Evolutionary conservation across 2,113 vertebrate genomes (phyloP), one percentile per base, ranked within the genome.

Genomic region (Galemys pyrenaicus): DNA sequence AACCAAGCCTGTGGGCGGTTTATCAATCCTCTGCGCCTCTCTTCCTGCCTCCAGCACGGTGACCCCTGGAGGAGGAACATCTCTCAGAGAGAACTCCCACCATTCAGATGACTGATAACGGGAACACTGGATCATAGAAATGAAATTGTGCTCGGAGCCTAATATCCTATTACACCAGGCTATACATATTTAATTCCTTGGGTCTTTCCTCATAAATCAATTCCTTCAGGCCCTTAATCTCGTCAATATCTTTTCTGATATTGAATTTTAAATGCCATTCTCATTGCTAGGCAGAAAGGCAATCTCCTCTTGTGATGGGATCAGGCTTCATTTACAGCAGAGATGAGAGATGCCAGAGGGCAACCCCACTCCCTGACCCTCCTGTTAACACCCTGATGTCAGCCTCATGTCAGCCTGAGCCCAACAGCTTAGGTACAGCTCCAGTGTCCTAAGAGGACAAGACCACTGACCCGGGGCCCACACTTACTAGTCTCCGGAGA

Each of bases 231-330:
- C 94, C 73, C 87, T 96, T 97, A 97, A 97, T 97, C 96, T 97
- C 89, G 0, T 96, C 97, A 96, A 97, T 97, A 97, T 95, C 96
- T 97, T 96, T 96, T 84, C 93, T 97, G 96, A 97, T 97, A 96
- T 93, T 97, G 97, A 96, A 97, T 97, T 97, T 96, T 97, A 97
- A 97, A 97, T 97, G 97, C 95, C 94, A 97, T 81, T 94, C 94
- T 96, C 95, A 95, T 96, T 95, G 94, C 95, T 75, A 95, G 97
- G 94, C 93, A 96, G 95, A 95, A 93, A 96, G 79, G 89, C 94
- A 94, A 96, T 95, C 93, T 94, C 87, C 89, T 49, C 85, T 81
- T 5, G 1, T 94, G 95, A 96, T 86, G 94, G 93, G 87, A 93
- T 94, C 87, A 60, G 90, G 77, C 28, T 96, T 73, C 87, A 30